Base-by-base conservation (phyloP, 2,797 vertebrate species). In the Hephaestus fuliginosus region DNA sequence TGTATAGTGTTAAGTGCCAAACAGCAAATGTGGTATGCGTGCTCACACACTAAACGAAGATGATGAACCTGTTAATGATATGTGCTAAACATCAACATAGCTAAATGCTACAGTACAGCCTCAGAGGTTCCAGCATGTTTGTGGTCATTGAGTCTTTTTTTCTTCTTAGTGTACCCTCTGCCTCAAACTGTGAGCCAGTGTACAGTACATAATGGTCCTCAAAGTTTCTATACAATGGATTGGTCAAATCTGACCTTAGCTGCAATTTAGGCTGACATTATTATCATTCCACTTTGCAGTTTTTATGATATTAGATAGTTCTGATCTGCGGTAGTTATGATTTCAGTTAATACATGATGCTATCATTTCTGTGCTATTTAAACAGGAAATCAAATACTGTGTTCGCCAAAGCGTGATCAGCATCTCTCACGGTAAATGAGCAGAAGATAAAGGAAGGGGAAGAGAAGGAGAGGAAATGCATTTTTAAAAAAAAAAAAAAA, bases 391-490 rank as follows among this genome's bases (percentile, higher is more conserved):
- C 0, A 5, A 76, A 68, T 2, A 1, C 48, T 28, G 53, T 2
- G 9, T 67, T 76, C 9, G 11, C 33, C 68, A 76, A 64, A 78
- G 52, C 71, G 75, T 67, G 48, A 85, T 68, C 60, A 75, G 81
- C 78, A 80, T 83, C 79, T 88, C n/a, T 71, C 66, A 46, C 39
- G 7, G 7, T 30, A 55, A 70, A 78, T 36, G 53, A 74, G 67
- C 22, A 61, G 58, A 5, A 62, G 51, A 74, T 79, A 53, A 44
- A 79, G 43, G 13, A 79, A 13, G 77, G 44, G 53, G 66, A 78
- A 77, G 43, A 48, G n/a, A 78, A 25, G 33, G 44, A 80, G 60
- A 84, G 68, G 81, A 87, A 82, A 85, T 18, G 53, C 66, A 76
- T 7, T 33, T 25, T n/a, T n/a, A n/a, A n/a, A n/a, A 25, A 66